Conservation (phyloP, 2,888 invertebrate species). For the Automeris io region DNA sequence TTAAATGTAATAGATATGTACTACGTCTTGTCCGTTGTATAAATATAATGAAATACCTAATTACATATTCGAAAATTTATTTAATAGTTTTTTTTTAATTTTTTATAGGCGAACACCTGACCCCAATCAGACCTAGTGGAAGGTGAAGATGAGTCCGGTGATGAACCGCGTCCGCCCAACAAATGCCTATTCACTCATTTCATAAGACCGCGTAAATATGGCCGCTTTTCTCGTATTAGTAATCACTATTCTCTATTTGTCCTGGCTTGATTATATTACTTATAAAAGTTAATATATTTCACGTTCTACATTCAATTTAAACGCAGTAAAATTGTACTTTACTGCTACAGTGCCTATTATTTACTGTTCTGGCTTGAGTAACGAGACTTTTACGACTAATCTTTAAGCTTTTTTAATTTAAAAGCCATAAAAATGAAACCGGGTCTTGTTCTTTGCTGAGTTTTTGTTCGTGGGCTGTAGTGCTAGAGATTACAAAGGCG, state of each 20-base stretch:
- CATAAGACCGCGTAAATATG: no score
- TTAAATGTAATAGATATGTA: no score
- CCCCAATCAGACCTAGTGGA: no score
- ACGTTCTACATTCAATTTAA: conserved; percentile 8
- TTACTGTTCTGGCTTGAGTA: conserved; percentile 4
- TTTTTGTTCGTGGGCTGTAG: neutral
- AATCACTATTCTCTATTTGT: neutral
- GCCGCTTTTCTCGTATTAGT: no score
- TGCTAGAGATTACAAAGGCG: conserved; percentile 3
- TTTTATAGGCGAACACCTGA: no score
- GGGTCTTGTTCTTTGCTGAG: neutral
- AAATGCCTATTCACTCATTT: no score
- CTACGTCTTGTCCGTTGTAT: no score
- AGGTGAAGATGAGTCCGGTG: no score
- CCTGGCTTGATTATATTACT: neutral
- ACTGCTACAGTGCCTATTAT: conserved; percentile 7
- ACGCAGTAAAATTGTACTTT: conserved; percentile 7
- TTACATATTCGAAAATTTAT: no score
- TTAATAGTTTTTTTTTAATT: no score
- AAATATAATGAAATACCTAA: no score
- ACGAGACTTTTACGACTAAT: conserved; percentile 8
- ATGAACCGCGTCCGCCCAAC: no score
- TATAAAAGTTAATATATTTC: conserved; percentile 1
- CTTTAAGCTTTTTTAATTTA: conserved; percentile 9
- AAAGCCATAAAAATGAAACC: conserved; percentile 4